Conservation (phyloP, 2,888 invertebrate genomes). For the Lycophotia porphyrea region DNA sequence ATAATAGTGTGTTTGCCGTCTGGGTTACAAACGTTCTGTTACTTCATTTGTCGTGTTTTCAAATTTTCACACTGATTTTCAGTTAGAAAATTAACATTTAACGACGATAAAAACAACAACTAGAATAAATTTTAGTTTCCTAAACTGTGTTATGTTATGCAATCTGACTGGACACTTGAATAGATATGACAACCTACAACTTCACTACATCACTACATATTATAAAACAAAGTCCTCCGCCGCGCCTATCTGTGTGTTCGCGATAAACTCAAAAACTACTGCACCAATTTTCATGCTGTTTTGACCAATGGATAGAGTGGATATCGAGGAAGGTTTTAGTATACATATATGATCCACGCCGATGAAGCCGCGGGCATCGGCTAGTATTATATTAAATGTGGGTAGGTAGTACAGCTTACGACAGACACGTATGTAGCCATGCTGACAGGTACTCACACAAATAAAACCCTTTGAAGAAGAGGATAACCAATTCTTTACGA, state of each 20-base stretch:
- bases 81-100: neutral
- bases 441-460: neutral
- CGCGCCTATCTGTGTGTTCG: no score
- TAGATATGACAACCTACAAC: no score
- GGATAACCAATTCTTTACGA: neutral
- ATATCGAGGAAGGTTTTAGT: no score
- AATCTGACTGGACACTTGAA: neutral
- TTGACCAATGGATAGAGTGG: no score
- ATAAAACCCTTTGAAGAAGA: neutral
- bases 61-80: neutral
- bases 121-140: neutral
- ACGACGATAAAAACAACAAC: neutral
- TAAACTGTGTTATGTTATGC: neutral
- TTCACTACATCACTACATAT: no score
- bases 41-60: neutral
- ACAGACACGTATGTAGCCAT: neutral
- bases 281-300: no score
- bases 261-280: no score
- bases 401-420: neutral
- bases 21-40: neutral
- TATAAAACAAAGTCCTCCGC: no score
- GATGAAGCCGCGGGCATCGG: no score
- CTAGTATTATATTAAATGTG: neutral
- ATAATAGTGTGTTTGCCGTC: slow-evolving; percentile 1
- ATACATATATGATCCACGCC: no score